Evolutionary conservation across 1,140 invertebrate species (phyloP).

Genomic region (Eupristina koningsbergeri): DNA sequence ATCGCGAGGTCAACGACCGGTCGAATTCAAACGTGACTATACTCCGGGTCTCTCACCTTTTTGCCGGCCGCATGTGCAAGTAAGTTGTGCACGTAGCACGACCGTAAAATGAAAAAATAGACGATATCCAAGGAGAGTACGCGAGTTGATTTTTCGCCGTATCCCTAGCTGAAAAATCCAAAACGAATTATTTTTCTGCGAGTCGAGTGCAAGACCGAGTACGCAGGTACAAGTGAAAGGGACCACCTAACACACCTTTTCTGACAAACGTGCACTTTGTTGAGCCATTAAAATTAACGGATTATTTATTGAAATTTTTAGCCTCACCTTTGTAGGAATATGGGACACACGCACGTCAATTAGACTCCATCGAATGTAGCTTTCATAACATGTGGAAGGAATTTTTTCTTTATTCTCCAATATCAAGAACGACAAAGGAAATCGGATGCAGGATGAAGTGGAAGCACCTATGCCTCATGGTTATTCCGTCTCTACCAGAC

Average conservation of each 20-base stretch:
- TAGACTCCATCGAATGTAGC: neutral
- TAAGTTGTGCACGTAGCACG: neutral
- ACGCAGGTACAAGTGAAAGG: neutral
- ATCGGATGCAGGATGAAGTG: no score
- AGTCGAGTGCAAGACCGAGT: neutral
- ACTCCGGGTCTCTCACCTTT: conserved; percentile 5
- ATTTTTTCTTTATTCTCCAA: no score
- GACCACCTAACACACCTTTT: neutral
- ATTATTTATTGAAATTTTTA: neutral
- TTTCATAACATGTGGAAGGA: no score
- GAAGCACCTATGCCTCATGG: no score
- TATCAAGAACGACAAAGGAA: no score
- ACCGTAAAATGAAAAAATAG: neutral
- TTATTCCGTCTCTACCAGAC: neutral
- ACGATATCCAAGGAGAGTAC: neutral
- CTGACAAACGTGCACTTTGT: neutral
- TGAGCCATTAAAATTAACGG: neutral
- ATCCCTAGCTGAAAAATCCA: neutral
- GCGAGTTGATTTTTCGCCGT: neutral
- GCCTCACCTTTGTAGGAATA: neutral
- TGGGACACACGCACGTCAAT: neutral
- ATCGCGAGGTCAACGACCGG: conserved; percentile 43
- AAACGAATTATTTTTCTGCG: neutral
- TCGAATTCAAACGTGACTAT: conserved; percentile 46
- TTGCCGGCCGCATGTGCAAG: neutral